Conservation (phyloP, 2,113 vertebrate species). For the Telmatochromis bifrenatus region DNA sequence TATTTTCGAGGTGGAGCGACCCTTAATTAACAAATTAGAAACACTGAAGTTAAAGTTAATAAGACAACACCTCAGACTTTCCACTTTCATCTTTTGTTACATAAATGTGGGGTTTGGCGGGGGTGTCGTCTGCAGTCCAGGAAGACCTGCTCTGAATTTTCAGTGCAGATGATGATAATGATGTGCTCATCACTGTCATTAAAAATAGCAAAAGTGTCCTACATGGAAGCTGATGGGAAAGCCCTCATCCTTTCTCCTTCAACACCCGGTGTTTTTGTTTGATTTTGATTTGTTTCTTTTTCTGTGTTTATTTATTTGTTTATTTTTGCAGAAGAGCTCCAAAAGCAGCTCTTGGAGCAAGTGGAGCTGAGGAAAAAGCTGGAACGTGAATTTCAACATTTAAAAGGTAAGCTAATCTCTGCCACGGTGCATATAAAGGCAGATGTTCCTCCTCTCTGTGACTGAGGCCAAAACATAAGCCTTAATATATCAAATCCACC, state of each 20-base stretch:
- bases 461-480: background rate
- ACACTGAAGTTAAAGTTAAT: background rate
- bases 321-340: conserved; percentile 80
- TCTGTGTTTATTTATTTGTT: background rate
- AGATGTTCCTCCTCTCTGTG: background rate
- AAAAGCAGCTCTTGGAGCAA: conserved; percentile 93
- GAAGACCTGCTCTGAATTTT: conserved; percentile 17
- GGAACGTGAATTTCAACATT: conserved; percentile 92
- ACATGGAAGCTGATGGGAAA: background rate
- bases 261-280: background rate
- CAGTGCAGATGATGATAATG: background rate
- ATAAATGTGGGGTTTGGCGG: background rate
- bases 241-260: background rate
- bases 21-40: background rate
- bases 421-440: background rate
- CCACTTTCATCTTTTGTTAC: background rate
- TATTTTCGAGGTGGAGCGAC: background rate
- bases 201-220: conserved; percentile 15
- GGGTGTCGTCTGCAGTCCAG: background rate
- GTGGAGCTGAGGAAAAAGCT: conserved; percentile 94
- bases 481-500: background rate
- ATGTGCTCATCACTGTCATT: background rate
- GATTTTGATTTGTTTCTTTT: background rate
- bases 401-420: conserved; percentile 81
- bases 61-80: background rate